Base-by-base conservation (phyloP, 2,113 vertebrate genomes). In the Nibea coibor region DNA sequence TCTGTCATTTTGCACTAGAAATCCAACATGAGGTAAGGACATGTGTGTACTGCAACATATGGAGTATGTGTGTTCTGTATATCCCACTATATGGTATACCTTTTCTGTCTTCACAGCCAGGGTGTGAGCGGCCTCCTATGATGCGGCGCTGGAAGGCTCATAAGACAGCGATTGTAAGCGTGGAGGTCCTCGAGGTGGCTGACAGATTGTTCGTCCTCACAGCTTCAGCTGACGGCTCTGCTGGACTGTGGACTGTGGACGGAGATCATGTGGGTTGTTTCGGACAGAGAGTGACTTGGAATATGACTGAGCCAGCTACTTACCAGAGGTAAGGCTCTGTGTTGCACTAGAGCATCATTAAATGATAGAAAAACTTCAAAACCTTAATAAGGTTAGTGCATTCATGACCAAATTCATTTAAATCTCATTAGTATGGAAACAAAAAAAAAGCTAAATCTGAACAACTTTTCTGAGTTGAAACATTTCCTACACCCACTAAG, bases 281-380 rank as follows among this genome's bases (percentile, higher is more conserved):
- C 72, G 93, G 89, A 20, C 90, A 95, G 66, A 80, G 82, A 53
- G 57, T 43, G 26, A 75, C 28, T 43, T 93, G 94, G 92, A 89
- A 81, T 35, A 75, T 94, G 35, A 43, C 62, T 11, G 88, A 87
- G 3, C 64, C 88, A 11, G 45, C 66, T 8, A 83, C 78, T n/a
- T 89, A 89, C 62, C 31, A 68, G 48, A 75, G 78, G 82, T 86
- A 43, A 86, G 87, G 42, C 69, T 82, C 31, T 50, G 1, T 42
- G 5, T 73, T 24, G 2, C 10, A 54, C 47, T 31, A 43, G 22
- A 51, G 47, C 1, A 45, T 16, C 35, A 39, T 19, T 10, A 48
- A 42, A 26, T 72, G 20, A 42, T 28, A 50, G 20, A 12, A 62
- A 54, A 39, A 10, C 58, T 22, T 0, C 20, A 56, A 56, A 47